phyloP scores from a whole-genome alignment of 2,888 invertebrate species.

The Ennomos fuscantarius region DNA sequence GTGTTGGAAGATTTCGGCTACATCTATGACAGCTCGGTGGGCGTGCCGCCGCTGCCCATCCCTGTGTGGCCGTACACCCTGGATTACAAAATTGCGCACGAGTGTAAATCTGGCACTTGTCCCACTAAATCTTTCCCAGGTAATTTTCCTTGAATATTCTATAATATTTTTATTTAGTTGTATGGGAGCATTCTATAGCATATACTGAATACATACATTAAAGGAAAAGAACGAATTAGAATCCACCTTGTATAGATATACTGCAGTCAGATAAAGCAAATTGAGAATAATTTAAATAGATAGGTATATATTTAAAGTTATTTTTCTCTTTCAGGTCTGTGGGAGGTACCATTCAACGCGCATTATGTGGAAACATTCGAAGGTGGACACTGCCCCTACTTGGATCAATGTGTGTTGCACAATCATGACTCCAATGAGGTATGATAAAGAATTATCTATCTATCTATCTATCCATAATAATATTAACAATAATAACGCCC shows the following conservation, averaged over 20 bases:
- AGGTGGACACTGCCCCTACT: conserved; percentile 96
- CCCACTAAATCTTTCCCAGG: conserved; percentile 95
- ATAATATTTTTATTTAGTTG: no score
- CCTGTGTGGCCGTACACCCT: conserved; percentile 98
- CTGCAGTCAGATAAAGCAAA: no score
- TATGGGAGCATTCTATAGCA: no score
- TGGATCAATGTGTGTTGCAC: conserved; percentile 96
- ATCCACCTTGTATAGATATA: no score
- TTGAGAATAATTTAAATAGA: no score
- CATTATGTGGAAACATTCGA: conserved; percentile 95
- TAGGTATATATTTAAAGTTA: no score
- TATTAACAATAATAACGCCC: no score
- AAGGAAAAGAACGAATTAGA: no score
- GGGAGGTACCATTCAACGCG: conserved; percentile 96
- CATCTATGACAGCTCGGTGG: conserved; percentile 96
- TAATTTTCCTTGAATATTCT: conserved; percentile 46
- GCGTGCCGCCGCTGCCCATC: conserved; percentile 91
- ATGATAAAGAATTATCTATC: no score
- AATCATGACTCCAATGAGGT: conserved; percentile 91
- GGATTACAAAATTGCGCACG: conserved; percentile 96
- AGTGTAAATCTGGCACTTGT: conserved; percentile 96
- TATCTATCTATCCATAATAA: no score
- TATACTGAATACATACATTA: no score
- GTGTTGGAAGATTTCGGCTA: conserved; percentile 96
- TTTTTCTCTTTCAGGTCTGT: conserved; percentile 86